phyloP scores from a whole-genome alignment of 1,140 invertebrate species.

The Zaprionus davidi region DNA sequence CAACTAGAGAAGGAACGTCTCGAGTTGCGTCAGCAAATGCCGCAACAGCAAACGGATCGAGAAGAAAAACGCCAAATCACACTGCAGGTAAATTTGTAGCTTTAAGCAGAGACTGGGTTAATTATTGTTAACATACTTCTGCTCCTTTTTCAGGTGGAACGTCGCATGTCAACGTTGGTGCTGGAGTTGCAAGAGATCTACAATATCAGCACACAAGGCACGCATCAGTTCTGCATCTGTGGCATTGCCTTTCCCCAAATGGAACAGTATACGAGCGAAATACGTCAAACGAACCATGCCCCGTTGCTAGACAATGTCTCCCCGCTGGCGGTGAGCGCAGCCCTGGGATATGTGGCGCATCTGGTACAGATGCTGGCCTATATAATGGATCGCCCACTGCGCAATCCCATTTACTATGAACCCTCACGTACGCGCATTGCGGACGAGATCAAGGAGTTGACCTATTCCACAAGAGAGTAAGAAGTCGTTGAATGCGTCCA shows the following conservation, averaged over 20 bases:
- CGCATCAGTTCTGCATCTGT: conserved; percentile 87
- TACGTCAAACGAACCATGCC: conserved; percentile 56
- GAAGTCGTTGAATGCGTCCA: conserved; percentile 50
- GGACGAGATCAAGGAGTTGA: conserved; percentile 90
- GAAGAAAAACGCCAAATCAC: conserved; percentile 55
- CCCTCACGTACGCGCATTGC: conserved; percentile 91
- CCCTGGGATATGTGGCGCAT: conserved; percentile 92
- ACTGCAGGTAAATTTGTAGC: conserved; percentile 40
- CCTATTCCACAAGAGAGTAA: conserved; percentile 91
- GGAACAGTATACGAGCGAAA: conserved; percentile 84
- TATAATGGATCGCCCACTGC: conserved; percentile 91
- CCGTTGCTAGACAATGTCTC: conserved; percentile 83
- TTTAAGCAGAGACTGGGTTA: background rate
- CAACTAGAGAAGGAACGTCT: conserved; percentile 55
- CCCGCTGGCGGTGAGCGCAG: conserved; percentile 89
- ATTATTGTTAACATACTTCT: background rate
- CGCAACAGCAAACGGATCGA: conserved; percentile 40
- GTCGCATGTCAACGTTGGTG: conserved; percentile 80
- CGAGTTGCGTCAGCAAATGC: conserved; percentile 38
- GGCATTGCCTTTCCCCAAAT: conserved; percentile 91
- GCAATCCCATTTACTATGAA: conserved; percentile 90
- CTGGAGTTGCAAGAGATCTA: conserved; percentile 85
- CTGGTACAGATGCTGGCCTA: conserved; percentile 91
- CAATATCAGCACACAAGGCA: conserved; percentile 76
- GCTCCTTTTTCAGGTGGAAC: conserved; percentile 51